Percentiles rank a stretch among this genome's conserved stretches.
Evolutionary conservation across 2,113 vertebrate species (phyloP).

Genomic region (Maccullochella peelii): DNA sequence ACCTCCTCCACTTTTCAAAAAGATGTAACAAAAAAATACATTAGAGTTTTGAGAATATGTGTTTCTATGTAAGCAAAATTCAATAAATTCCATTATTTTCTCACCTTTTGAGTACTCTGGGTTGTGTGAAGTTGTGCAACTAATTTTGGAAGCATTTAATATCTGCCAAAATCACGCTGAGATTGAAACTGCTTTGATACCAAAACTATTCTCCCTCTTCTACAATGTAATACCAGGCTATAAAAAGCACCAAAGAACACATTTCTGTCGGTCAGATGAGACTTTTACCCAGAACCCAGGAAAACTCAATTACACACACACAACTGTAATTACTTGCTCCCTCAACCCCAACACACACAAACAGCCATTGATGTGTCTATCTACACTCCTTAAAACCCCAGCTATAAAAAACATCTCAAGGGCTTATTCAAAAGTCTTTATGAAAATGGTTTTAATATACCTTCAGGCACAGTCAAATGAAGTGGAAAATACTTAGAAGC

Average conservation of each 20-base stretch:
- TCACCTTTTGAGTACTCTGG: conserved; percentile 13
- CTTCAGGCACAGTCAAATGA: conserved; percentile 48
- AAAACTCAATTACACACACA: conserved; percentile 44
- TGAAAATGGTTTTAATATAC: conserved; percentile 49
- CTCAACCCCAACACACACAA: conserved; percentile 7
- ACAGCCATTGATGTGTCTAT: conserved; percentile 46
- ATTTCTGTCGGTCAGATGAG: conserved; percentile 46
- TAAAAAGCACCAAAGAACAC: conserved; percentile 2
- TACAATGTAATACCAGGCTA: neutral
- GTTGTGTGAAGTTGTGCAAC: conserved; percentile 16
- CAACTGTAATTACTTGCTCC: conserved; percentile 45
- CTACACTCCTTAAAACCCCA: conserved; percentile 15
- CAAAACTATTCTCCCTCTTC: neutral
- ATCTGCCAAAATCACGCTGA: neutral
- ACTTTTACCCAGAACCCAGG: conserved; percentile 28
- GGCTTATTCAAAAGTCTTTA: conserved; percentile 44
- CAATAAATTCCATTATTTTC: conserved; percentile 13
- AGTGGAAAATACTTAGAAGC: conserved; percentile 42
- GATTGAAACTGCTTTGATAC: conserved; percentile 15
- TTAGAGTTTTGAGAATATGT: neutral
- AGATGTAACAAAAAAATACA: conserved; percentile 6
- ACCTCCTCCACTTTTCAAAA: neutral
- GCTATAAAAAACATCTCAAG: conserved; percentile 32
- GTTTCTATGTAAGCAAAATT: neutral
- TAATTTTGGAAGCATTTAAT: conserved; percentile 34